Base-by-base conservation (phyloP, 2,797 vertebrate genomes). In the Poecilia gillii region DNA sequence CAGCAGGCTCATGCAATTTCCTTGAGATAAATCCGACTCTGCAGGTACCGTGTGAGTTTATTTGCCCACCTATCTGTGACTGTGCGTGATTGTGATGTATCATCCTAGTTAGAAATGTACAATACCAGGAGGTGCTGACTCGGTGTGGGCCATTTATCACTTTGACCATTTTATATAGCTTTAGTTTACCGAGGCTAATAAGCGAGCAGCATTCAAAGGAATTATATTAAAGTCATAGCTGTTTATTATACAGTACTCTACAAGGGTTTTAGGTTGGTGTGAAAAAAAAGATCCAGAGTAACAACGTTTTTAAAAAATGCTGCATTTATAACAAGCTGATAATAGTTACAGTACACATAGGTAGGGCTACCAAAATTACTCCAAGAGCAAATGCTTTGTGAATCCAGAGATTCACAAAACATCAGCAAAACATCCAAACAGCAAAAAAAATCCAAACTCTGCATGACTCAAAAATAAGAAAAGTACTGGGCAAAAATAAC, bases 81-180 rank as follows among this genome's bases (percentile, higher is more conserved):
- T 78, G 59, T 75, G 72, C 11, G 39, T 72, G 72, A 77, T 71
- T 73, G 80, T 81, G 78, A 90, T 84, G 76, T 75, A 85, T 91
- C 71, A 80, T 74, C 85, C 76, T 74, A 45, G 55, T 79, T 75
- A 76, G 88, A 85, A 64, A 87, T 79, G 80, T 85, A 78, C 66
- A 74, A 80, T 73, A 72, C 31, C 18, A 4, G 53, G 64, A 92
- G 90, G 77, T 86, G 90, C 89, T 91, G 85, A 89, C 74, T 92
- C 51, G 20, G 64, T 80, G 72, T 70, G 64, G 72, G 78, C 73
- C 78, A 89, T 90, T 90, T 76, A 90, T 91, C 85, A 90, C 85
- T 83, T 73, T 77, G 77, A 77, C 55, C 25, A 73, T 82, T 88
- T 87, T 81, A 64, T 78, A 55, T 73, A 23, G 57, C 66, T 39